These are phyloP conservation scores for Bucorvus abyssinicus DNA, from an alignment of 2,797 vertebrate species.

Conservation along the genomic window DNA sequence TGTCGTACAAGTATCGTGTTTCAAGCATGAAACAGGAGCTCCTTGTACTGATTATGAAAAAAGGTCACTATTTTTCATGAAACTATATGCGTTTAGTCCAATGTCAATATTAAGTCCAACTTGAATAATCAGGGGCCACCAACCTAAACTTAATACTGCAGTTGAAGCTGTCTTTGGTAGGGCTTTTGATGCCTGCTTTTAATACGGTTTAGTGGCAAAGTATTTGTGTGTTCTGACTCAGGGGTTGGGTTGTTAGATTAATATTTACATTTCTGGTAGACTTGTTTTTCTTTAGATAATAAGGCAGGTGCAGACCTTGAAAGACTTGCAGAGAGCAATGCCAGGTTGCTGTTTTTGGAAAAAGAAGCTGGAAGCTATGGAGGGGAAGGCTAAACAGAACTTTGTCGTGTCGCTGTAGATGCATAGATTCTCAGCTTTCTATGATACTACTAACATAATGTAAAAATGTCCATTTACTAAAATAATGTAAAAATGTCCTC, in stretches of 20 bases:
- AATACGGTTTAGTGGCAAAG: neutral
- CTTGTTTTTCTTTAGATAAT: neutral
- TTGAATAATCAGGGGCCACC: neutral
- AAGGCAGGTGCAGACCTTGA: neutral
- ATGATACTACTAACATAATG: neutral
- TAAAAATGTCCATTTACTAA: neutral
- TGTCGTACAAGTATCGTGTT: neutral
- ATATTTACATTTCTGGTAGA: constrained; percentile 7
- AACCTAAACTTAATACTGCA: neutral
- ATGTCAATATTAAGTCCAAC: neutral
- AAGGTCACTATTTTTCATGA: neutral
- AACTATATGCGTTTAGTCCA: neutral
- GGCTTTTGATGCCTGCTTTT: neutral
- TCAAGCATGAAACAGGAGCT: neutral
- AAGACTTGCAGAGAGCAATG: neutral
- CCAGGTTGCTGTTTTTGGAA: neutral
- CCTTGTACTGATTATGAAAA: neutral
- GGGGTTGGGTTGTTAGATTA: neutral
- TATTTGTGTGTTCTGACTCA: neutral
- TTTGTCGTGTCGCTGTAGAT: neutral
- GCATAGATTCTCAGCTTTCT: neutral
- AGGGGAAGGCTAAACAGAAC: neutral
- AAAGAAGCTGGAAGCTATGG: neutral
- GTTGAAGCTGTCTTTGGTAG: neutral
- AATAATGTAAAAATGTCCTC: neutral